phyloP scores from a whole-genome alignment of 2,888 invertebrate genomes.

The Eupithecia subumbrata region DNA sequence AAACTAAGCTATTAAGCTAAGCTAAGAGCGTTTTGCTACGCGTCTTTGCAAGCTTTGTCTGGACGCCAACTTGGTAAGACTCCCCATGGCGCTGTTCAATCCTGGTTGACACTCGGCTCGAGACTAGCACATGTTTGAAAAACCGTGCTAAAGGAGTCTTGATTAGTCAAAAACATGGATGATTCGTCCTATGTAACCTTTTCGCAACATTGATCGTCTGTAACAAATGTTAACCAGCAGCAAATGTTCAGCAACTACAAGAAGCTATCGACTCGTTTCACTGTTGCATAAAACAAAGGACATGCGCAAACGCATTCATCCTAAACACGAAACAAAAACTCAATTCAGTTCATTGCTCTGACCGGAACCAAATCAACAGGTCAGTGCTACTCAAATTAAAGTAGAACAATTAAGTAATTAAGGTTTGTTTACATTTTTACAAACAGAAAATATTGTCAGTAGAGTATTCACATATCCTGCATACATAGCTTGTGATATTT shows the following conservation, averaged over 20 bases:
- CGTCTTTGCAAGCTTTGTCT: neutral
- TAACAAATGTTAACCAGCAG: neutral
- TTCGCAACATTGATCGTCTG: neutral
- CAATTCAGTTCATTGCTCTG: constrained; percentile 23
- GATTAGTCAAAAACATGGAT: neutral
- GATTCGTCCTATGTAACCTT: neutral
- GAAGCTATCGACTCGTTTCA: neutral
- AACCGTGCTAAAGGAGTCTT: neutral
- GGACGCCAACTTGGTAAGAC: neutral
- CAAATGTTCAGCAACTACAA: neutral
- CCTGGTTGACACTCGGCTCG: neutral
- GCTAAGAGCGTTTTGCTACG: neutral
- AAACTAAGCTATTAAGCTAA: neutral
- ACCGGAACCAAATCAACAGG: constrained; percentile 31
- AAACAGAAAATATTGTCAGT: neutral
- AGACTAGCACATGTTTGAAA: neutral
- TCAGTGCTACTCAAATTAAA: constrained; percentile 25
- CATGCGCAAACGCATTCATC: constrained; percentile 4
- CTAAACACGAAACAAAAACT: constrained; percentile 13
- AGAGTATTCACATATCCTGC: neutral
- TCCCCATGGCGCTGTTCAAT: neutral
- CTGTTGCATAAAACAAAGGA: neutral
- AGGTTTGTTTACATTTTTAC: neutral
- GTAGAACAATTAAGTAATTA: constrained; percentile 14
- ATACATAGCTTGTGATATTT: neutral